Evolutionary conservation across 2,888 invertebrate species (phyloP), one percentile per base, ranked within the genome.

Genomic region (Hirtodrosophila alboralis): DNA sequence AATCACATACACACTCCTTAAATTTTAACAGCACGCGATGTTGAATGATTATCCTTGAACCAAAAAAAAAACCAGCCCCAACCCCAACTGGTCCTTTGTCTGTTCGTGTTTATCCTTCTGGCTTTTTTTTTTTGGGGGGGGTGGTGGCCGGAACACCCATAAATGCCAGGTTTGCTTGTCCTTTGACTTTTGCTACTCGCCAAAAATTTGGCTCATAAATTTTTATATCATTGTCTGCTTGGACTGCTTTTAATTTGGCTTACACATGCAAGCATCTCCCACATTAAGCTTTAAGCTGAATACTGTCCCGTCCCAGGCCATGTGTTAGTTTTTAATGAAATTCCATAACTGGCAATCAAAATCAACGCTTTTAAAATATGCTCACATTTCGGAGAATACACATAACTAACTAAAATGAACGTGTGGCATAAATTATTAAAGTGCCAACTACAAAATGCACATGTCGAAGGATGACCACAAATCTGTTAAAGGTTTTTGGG

Each of bases 1-100:
- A 90, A 90, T 90, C 90, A 90, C 88, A 89, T 89, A 87, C 90
- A 90, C 90, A 90, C 90, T 89, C 90, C 90, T 87, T 88, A 49
- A 89, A 79, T 88, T 89, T 87, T 63, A 73, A 60, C 78, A 75
- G 86, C 89, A 89, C 89, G 89, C 90, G 87, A 89, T 88, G 88
- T 76, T 84, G 88, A 56, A 88, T 89, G 88, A 88, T 87, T 87
- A 88, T 88, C 77, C 87, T 84, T 86, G 86, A 81, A 75, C 74
- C 57, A 60, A 66, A 74, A 62, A 43, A 60, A 33, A 14, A 44
- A 40, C 7, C 51, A 28, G 3, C 52, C 57, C 40, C 36, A 48
- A 33, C 40, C 9, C 48, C 13, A 23, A 13, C 27, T 38, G 7
- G 52, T 38, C 52, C 59, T 74, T 75, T 75, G 66, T 74, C 79